Evolutionary conservation across 2,888 invertebrate genomes (phyloP).

Genomic region (Prosapia bicincta): DNA sequence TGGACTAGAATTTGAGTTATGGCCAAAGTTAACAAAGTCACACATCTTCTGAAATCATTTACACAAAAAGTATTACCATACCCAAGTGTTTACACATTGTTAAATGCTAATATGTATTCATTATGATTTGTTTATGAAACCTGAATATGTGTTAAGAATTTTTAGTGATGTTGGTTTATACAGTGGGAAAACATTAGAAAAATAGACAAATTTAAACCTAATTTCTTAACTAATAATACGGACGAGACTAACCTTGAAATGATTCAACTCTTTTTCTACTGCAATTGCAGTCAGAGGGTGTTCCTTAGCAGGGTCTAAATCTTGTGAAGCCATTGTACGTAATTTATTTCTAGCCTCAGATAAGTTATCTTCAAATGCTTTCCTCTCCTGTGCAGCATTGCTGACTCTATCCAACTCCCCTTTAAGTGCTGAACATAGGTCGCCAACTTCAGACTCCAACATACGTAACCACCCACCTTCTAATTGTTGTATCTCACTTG

Average conservation of each 20-base stretch:
- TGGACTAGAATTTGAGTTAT: no score
- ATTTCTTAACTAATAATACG: no score
- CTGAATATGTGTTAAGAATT: no score
- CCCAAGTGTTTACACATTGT: no score
- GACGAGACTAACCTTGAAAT: slow-evolving; percentile 55
- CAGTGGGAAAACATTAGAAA: no score
- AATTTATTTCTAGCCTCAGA: slow-evolving; percentile 80
- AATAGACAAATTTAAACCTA: no score
- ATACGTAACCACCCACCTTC: slow-evolving; percentile 58
- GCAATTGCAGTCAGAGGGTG: slow-evolving; percentile 75
- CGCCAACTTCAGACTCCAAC: slow-evolving; percentile 66
- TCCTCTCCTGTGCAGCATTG: slow-evolving; percentile 35
- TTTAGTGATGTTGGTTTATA: no score
- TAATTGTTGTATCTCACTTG: slow-evolving; percentile 75
- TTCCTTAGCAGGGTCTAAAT: slow-evolving; percentile 50
- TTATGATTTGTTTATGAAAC: no score
- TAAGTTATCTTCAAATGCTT: slow-evolving; percentile 65
- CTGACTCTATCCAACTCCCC: slow-evolving; percentile 69
- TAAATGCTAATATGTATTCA: no score
- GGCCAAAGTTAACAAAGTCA: no score
- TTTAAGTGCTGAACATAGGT: slow-evolving; percentile 66
- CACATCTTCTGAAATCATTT: no score
- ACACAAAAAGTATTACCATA: no score
- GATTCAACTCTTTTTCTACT: slow-evolving; percentile 76
- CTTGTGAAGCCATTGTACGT: slow-evolving; percentile 43